phyloP scores from a whole-genome alignment of 1,140 invertebrate genomes.

The Drosophila azteca region DNA sequence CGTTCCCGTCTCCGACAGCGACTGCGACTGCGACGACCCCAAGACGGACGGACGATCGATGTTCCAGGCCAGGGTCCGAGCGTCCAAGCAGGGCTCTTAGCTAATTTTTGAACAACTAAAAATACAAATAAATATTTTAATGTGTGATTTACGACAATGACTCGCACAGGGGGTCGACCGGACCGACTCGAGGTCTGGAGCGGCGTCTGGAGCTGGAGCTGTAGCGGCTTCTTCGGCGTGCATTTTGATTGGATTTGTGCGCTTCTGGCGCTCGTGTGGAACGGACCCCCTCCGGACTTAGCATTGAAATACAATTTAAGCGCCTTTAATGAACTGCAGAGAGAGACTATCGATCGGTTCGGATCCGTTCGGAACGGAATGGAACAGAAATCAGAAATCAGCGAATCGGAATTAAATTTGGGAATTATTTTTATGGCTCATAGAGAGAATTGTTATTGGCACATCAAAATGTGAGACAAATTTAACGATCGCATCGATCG shows the following conservation, averaged over 20 bases:
- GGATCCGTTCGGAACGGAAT: not conserved
- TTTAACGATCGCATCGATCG: conserved; percentile 54
- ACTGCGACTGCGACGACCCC: conserved; percentile 7
- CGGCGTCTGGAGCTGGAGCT: conserved; percentile 48
- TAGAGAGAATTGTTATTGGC: conserved; percentile 42
- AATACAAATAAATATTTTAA: conserved; percentile 84
- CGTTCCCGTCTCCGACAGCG: conserved; percentile 3
- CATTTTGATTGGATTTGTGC: conserved; percentile 83
- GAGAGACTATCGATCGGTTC: not conserved
- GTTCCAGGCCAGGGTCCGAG: not conserved
- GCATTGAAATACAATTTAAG: conserved; percentile 77
- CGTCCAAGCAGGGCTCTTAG: conserved; percentile 68
- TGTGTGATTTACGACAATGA: conserved; percentile 84
- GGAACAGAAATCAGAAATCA: conserved; percentile 5
- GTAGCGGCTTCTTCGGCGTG: conserved; percentile 34
- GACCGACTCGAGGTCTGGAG: conserved; percentile 18
- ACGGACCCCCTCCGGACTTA: conserved; percentile 9
- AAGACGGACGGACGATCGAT: conserved; percentile 13
- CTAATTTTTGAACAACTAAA: conserved; percentile 83
- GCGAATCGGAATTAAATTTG: conserved; percentile 35
- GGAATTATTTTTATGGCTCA: conserved; percentile 43
- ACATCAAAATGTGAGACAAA: conserved; percentile 45
- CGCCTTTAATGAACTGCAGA: conserved; percentile 73
- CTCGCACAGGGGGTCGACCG: conserved; percentile 74
- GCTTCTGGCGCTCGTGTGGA: conserved; percentile 72